These are phyloP conservation scores for Caenorhabditis sp. DNA, from an alignment of 2,888 invertebrate species.

Conservation along the genomic window DNA sequence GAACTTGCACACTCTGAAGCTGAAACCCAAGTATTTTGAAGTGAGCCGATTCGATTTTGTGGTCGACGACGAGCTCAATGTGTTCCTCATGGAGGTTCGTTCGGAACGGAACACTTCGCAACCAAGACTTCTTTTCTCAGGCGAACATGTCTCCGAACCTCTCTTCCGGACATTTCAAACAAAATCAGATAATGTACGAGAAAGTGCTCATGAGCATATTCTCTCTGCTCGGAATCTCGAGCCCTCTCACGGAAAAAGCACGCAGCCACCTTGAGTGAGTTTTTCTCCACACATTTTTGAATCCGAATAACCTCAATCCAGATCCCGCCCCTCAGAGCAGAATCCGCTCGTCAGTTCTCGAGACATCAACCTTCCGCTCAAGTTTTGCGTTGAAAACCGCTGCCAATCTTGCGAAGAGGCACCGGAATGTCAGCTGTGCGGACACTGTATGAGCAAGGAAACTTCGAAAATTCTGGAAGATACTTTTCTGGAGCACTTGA, in stretches of 20 bases:
- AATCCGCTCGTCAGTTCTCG: slow-evolving; percentile 50
- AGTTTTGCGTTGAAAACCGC: slow-evolving; percentile 41
- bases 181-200: slow-evolving; percentile 89
- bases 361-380: slow-evolving; percentile 50
- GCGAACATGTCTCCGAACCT: slow-evolving; percentile 99
- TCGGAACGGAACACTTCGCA: neutral
- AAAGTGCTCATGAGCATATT: slow-evolving; percentile 89
- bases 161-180: slow-evolving; percentile 92
- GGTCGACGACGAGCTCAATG: slow-evolving; percentile 89
- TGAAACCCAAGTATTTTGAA: slow-evolving; percentile 86
- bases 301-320: neutral
- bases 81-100: slow-evolving; percentile 87
- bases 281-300: too few species aligned
- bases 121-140: slow-evolving; percentile 80
- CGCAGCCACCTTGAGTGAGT: too few species aligned
- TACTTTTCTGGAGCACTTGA: slow-evolving; percentile 88
- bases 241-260: slow-evolving; percentile 57
- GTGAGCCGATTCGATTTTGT: slow-evolving; percentile 95
- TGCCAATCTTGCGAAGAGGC: slow-evolving; percentile 52
- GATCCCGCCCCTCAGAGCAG: slow-evolving; percentile 2
- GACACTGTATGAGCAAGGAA: slow-evolving; percentile 85
- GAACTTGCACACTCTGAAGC: slow-evolving; percentile 28
- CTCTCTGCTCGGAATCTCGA: slow-evolving; percentile 85
- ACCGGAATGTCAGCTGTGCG: slow-evolving; percentile 86
- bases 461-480: slow-evolving; percentile 83